These are phyloP conservation scores for Oreonectes daqikongensis DNA, from an alignment of 2,797 vertebrate species.

Conservation along the genomic window DNA sequence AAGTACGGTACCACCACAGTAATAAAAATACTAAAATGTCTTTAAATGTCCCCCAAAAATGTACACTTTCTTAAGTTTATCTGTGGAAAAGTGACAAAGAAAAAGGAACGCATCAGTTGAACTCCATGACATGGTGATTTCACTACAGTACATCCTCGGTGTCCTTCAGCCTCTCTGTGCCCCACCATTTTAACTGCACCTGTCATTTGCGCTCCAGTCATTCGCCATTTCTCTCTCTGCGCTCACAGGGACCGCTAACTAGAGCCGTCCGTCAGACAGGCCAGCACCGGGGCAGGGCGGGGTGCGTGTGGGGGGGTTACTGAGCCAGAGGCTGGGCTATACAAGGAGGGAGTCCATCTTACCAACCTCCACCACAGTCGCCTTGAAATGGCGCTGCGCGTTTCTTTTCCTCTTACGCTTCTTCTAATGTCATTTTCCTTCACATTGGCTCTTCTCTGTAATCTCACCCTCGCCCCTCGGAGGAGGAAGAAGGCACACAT, in stretches of 20 bases:
- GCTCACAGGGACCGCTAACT: slow-evolving; percentile 77
- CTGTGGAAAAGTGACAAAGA: no score
- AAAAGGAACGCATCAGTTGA: slow-evolving; percentile 70
- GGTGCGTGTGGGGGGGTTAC: slow-evolving; percentile 67
- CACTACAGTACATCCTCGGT: slow-evolving; percentile 67
- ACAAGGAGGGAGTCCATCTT: slow-evolving; percentile 74
- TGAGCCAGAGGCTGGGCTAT: slow-evolving; percentile 70
- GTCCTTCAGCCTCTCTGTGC: slow-evolving; percentile 76
- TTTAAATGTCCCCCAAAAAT: no score
- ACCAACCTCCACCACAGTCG: slow-evolving; percentile 61
- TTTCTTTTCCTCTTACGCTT: slow-evolving; percentile 55
- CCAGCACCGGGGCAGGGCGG: slow-evolving; percentile 63
- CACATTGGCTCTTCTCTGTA: slow-evolving; percentile 40
- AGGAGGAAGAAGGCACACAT: background rate
- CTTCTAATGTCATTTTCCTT: slow-evolving; percentile 55
- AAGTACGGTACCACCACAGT: background rate
- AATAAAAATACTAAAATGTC: no score
- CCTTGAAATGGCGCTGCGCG: slow-evolving; percentile 65
- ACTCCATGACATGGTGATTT: slow-evolving; percentile 75
- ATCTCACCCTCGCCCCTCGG: slow-evolving; percentile 1
- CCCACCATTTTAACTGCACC: slow-evolving; percentile 83
- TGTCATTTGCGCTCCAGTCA: slow-evolving; percentile 83
- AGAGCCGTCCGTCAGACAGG: slow-evolving; percentile 78
- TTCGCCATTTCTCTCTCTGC: slow-evolving; percentile 66
- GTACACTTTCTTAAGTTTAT: no score